These are phyloP conservation scores for Drosophila paranaensis DNA, from an alignment of 2,888 invertebrate species.

Conservation along the genomic window DNA sequence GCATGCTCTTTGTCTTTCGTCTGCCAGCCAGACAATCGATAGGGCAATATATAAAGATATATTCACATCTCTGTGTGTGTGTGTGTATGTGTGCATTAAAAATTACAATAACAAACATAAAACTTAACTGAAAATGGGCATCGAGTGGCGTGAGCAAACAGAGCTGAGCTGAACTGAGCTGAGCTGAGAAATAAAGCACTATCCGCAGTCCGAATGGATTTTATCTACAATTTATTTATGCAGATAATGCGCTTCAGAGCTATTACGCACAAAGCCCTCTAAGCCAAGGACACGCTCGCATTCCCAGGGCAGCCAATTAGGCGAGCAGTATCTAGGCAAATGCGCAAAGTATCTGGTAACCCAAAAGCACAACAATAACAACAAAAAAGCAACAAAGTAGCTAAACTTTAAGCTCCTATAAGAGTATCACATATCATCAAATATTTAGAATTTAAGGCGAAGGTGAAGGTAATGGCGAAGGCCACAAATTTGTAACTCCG, in stretches of 20 bases:
- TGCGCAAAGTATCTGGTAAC: neutral
- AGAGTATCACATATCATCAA: slow-evolving; percentile 13
- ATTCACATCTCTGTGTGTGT: neutral
- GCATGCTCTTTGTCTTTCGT: slow-evolving; percentile 27
- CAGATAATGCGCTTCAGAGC: slow-evolving; percentile 43
- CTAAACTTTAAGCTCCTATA: neutral
- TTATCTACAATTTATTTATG: slow-evolving; percentile 50
- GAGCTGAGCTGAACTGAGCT: slow-evolving; percentile 1
- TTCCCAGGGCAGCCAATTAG: slow-evolving; percentile 16
- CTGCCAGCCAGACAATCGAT: slow-evolving; percentile 54
- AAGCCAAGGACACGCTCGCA: neutral
- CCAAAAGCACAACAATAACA: neutral
- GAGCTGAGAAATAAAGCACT: slow-evolving; percentile 45
- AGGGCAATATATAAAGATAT: slow-evolving; percentile 12
- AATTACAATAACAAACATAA: slow-evolving; percentile 64
- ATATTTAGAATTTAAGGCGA: slow-evolving; percentile 2
- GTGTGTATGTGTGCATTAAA: slow-evolving; percentile 57
- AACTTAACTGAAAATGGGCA: slow-evolving; percentile 41
- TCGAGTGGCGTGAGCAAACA: slow-evolving; percentile 57
- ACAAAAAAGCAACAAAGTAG: slow-evolving; percentile 1
- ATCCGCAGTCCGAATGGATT: slow-evolving; percentile 30
- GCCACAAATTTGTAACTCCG: neutral
- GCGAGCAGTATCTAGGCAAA: neutral
- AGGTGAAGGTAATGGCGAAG: neutral
- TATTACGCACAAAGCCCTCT: slow-evolving; percentile 16